Evolutionary conservation across 1,140 invertebrate genomes (phyloP), one percentile per base, ranked within the genome.

Genomic region (Polypedilum pembai): DNA sequence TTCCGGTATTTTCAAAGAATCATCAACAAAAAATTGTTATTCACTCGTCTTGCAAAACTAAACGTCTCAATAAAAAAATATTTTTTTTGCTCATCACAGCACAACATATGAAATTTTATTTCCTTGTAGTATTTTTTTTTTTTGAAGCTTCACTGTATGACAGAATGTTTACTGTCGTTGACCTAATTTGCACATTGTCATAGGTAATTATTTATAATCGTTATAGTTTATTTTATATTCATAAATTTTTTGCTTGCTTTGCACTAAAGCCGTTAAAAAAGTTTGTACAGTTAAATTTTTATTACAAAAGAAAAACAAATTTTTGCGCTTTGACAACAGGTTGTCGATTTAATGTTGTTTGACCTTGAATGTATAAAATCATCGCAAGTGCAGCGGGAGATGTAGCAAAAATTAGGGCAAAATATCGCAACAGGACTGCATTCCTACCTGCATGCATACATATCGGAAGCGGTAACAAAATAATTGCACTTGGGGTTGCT

Each of bases 121-220:
- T 56, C 45, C 45, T 56, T n/a, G 45, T 56, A 69, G 65, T 69
- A 69, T 18, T 69, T 69, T 69, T 69, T 8, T 56, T 56, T 56
- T 56, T 56, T 8, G 10, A 1, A n/a, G 45, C 45, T 56, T 56
- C 45, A 12, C 12, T n/a, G 12, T 12, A 56, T 56, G 45, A 56
- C 45, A n/a, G 45, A 56, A 12, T 56, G n/a, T n/a, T 56, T 56
- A n/a, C 45, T 56, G 45, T 56, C 65, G 20, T 69, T 69, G 65
- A 69, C 65, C 65, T 18, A 69, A 69, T 69, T 69, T 69, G 17
- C 20, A 20, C 65, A 21, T 69, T 21, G 65, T 69, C 65, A 69
- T 69, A n/a, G 65, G 17, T 69, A 69, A 69, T 69, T 69, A 69
- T 69, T 69, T 69, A 69, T 69, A 69, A 69, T 69, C 65, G 18